Evolutionary conservation across 2,888 invertebrate genomes (phyloP), one percentile per base, ranked within the genome.

Genomic region (Drosophila tanythrix): DNA sequence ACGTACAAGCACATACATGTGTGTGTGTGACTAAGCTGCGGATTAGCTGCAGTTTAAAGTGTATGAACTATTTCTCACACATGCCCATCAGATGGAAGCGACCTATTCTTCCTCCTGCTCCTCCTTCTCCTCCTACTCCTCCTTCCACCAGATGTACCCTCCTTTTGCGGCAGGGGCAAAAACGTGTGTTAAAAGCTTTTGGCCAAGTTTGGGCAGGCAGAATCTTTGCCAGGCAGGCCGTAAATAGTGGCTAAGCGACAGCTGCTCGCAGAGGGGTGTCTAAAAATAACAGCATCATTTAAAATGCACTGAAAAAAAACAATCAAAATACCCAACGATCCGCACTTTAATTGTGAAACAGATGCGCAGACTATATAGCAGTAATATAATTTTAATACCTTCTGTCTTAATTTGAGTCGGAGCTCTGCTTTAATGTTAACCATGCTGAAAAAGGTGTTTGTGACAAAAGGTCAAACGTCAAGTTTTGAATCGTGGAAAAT

Each of bases 11-110:
- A 31, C 8, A 29, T 11, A 21, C 11, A 40, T 5, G 25, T 18
- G 46, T 25, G 35, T 15, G 15, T 53, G 25, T 40, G 35, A 36
- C 76, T 76, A 65, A 78, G 78, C 78, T 78, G 62, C 31, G 77
- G 78, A 76, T 78, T 76, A 78, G 67, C 38, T 64, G 61, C 70
- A 65, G 64, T 71, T 64, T 65, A 76, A 57, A 60, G 65, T 62
- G 65, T 62, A 46, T 46, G 75, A 79, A 69, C 59, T 60, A 81
- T 76, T 81, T 77, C 65, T 77, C 81, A 68, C 78, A 78, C 81
- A 81, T 78, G 64, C 61, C 63, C 66, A 79, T 75, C 77, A 62
- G 81, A 65, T 67, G 67, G 48, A 40, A 33, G 25, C 27, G 29
- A 43, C 21, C 15, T 31, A 2, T 29, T 15, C 6, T 5, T n/a